These are phyloP conservation scores for Ancistrus triradiatus DNA, from an alignment of 2,113 vertebrate genomes.

Conservation along the genomic window DNA sequence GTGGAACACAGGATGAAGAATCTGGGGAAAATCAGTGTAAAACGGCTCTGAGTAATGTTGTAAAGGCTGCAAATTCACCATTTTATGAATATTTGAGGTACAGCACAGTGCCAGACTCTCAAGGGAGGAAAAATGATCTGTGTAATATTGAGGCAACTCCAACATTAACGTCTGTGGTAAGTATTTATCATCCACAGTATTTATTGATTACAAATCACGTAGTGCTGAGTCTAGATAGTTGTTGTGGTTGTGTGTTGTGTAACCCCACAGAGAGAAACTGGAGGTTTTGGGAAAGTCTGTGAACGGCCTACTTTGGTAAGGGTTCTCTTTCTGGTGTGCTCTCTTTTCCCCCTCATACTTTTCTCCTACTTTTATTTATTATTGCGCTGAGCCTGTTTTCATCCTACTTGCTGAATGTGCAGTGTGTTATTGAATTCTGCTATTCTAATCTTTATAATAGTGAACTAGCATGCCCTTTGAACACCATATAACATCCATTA, in stretches of 20 bases:
- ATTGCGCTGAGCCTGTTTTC: too few species aligned
- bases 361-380: not conserved
- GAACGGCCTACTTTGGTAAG: conserved; percentile 48
- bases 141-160: not conserved
- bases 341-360: not conserved
- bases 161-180: conserved; percentile 14
- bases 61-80: conserved; percentile 19
- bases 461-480: not conserved
- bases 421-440: too few species aligned
- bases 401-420: too few species aligned
- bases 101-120: not conserved
- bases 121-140: not conserved
- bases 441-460: not conserved
- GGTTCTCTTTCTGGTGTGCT: not conserved
- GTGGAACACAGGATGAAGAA: not conserved
- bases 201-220: too few species aligned
- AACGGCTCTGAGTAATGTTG: not conserved
- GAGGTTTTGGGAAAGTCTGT: conserved; percentile 25
- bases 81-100: conserved; percentile 48
- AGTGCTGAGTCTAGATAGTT: not conserved
- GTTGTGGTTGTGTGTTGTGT: not conserved
- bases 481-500: conserved; percentile 18
- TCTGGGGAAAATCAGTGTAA: not conserved
- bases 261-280: conserved; percentile 32
- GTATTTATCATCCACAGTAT: not conserved